Evolutionary conservation across 2,888 invertebrate genomes (phyloP), one percentile per base, ranked within the genome.

Genomic region (Megaustenia siamemsis): DNA sequence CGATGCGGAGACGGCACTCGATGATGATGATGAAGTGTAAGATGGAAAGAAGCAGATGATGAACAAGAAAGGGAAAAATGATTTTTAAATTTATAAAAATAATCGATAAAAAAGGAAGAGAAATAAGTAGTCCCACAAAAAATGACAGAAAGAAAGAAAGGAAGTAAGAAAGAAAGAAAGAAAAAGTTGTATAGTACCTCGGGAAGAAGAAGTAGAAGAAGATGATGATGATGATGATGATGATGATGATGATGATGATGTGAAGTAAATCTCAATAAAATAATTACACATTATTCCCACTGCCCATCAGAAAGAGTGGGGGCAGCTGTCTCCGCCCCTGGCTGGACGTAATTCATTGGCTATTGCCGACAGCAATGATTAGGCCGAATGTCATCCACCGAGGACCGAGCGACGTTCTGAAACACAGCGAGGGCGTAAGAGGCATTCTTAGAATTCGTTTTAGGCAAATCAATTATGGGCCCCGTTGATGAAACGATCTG

Each of bases 401-500:
- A 10, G 18, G 49, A n/a, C 45, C 40, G 32, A 28, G 1, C 43
- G 6, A 21, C 5, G 4, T 49, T 40, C 40, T 75, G 21, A 49
- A 53, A 45, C 32, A 49, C 49, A 28, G 75, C 45, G 49, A 43
- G n/a, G n/a, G 15, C n/a, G 12, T 45, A 45, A 75, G 75, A 75
- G 49, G 75, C 75, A 49, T 49, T 75, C 49, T 75, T 28, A 53
- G 53, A 49, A 75, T 49, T 75, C 75, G 32, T 75, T 75, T 75
- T 75, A 75, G 40, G 75, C 49, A 75, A 75, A 75, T 75, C 75
- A 75, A 75, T 75, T 75, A 75, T 49, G 1, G 53, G 53, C 24
- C 24, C 28, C 18, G 43, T 71, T 71, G 75, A 75, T 49, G 45
- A 53, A 38, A 75, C 49, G 75, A 75, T 49, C 75, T 10, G 75